phyloP scores from a whole-genome alignment of 1,140 invertebrate genomes.

The Drosophila pectinifera region DNA sequence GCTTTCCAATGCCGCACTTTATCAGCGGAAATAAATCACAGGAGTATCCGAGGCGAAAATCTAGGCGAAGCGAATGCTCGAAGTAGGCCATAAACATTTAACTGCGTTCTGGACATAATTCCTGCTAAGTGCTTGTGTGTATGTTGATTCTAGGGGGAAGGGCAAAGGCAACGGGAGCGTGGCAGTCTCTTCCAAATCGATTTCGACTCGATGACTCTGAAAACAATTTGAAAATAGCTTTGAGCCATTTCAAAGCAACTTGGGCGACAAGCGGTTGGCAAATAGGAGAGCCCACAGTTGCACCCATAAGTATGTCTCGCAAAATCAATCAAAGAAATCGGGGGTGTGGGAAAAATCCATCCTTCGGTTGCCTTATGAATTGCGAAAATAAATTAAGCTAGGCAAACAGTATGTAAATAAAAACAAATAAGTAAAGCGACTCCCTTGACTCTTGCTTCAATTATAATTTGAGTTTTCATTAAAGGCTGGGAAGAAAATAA shows the following conservation, averaged over 20 bases:
- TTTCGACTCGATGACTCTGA: slow-evolving; percentile 69
- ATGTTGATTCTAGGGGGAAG: neutral
- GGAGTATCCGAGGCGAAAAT: slow-evolving; percentile 31
- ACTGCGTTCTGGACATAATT: slow-evolving; percentile 52
- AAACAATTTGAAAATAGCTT: slow-evolving; percentile 81
- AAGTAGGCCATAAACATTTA: slow-evolving; percentile 58
- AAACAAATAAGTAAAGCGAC: too few relatives aligned
- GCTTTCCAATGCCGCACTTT: slow-evolving; percentile 55
- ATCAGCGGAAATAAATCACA: slow-evolving; percentile 73
- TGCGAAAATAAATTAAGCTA: neutral
- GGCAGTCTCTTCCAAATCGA: slow-evolving; percentile 63
- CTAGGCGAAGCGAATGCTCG: slow-evolving; percentile 16
- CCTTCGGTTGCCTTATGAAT: neutral
- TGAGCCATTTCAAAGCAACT: slow-evolving; percentile 71
- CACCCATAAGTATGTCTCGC: neutral
- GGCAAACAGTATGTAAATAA: too few relatives aligned
- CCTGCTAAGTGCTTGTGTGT: slow-evolving; percentile 16
- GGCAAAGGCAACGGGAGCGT: neutral
- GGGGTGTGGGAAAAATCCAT: neutral
- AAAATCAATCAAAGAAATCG: too few relatives aligned
- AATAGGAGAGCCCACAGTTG: slow-evolving; percentile 46
- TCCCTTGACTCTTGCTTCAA: too few relatives aligned
- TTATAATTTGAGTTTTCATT: too few relatives aligned
- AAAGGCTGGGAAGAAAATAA: too few relatives aligned
- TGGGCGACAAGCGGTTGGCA: slow-evolving; percentile 61